Percentiles rank a stretch among this genome's conserved stretches.
phyloP scores from a whole-genome alignment of 1,140 invertebrate genomes.

The Drosophila lacertosa region DNA sequence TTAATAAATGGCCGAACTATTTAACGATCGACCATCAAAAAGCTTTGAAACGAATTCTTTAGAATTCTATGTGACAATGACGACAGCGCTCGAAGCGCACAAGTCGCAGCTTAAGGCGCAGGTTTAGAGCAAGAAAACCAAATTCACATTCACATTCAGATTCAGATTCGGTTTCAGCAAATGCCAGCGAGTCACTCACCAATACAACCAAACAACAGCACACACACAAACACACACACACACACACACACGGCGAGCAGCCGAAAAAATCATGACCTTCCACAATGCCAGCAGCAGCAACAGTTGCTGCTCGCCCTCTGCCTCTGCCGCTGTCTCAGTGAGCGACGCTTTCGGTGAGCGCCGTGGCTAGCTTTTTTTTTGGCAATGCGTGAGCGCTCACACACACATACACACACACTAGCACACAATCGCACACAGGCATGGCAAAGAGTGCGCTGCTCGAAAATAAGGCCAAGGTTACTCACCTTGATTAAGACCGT shows the following conservation, averaged over 20 bases:
- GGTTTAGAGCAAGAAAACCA: constrained; percentile 56
- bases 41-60: constrained; percentile 4
- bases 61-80: constrained; percentile 10
- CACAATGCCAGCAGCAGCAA: constrained; percentile 81
- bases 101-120: constrained; percentile 17
- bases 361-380: constrained; percentile 59
- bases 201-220: not conserved
- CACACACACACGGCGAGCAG: constrained; percentile 35
- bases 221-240: constrained; percentile 19
- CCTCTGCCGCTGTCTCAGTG: constrained; percentile 28
- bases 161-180: constrained; percentile 41
- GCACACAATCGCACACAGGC: constrained; percentile 16
- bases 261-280: constrained; percentile 83
- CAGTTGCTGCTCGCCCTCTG: constrained; percentile 47
- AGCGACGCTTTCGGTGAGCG: constrained; percentile 53
- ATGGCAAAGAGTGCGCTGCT: constrained; percentile 74
- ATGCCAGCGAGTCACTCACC: constrained; percentile 68
- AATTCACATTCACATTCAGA: constrained; percentile 45
- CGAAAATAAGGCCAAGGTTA: constrained; percentile 84
- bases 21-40: constrained; percentile 7
- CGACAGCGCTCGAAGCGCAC: constrained; percentile 5
- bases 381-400: constrained; percentile 70
- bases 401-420: constrained; percentile 39
- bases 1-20: not conserved
- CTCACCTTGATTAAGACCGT: constrained; percentile 83